A percentile compares a stretch with the other conserved stretches of the same genome.
These are phyloP conservation scores for Myopa testacea DNA, from an alignment of 2,888 invertebrate genomes.

Conservation along the genomic window DNA sequence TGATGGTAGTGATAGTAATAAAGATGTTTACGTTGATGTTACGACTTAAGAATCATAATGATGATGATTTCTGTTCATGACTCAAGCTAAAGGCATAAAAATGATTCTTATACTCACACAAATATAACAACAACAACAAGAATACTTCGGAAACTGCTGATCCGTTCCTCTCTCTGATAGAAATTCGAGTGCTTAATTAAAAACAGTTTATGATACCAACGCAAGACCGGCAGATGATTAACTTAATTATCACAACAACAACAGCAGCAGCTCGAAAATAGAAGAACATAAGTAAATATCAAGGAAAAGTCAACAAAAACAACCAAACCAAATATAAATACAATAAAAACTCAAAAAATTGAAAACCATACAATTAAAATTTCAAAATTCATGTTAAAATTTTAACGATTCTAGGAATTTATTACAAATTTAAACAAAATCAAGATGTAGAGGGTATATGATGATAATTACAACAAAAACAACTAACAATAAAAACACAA, in stretches of 20 bases:
- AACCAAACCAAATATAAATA: not conserved
- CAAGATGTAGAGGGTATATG: slow-evolving; percentile 20
- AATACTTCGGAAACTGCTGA: too few relatives aligned
- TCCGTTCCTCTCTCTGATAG: not conserved
- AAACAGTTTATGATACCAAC: slow-evolving; percentile 34
- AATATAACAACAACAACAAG: too few relatives aligned
- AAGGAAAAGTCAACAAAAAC: slow-evolving; percentile 15
- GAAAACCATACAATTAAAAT: slow-evolving; percentile 25
- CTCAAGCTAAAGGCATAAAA: too few relatives aligned
- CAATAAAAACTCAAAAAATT: slow-evolving; percentile 1
- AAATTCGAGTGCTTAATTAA: slow-evolving; percentile 20
- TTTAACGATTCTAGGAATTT: slow-evolving; percentile 46
- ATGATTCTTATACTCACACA: too few relatives aligned
- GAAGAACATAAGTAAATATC: slow-evolving; percentile 8
- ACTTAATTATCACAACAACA: not conserved
- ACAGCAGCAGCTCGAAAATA: slow-evolving; percentile 4
- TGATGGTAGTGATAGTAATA: too few relatives aligned
- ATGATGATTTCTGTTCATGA: too few relatives aligned
- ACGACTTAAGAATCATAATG: too few relatives aligned
- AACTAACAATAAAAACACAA: not conserved
- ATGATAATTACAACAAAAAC: slow-evolving; percentile 21
- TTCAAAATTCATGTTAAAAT: slow-evolving; percentile 40
- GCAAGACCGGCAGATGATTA: not conserved
- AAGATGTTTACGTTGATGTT: too few relatives aligned
- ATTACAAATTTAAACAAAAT: slow-evolving; percentile 43